Conservation (phyloP, 2,888 invertebrate genomes). For the Orchesellides sinensis region DNA sequence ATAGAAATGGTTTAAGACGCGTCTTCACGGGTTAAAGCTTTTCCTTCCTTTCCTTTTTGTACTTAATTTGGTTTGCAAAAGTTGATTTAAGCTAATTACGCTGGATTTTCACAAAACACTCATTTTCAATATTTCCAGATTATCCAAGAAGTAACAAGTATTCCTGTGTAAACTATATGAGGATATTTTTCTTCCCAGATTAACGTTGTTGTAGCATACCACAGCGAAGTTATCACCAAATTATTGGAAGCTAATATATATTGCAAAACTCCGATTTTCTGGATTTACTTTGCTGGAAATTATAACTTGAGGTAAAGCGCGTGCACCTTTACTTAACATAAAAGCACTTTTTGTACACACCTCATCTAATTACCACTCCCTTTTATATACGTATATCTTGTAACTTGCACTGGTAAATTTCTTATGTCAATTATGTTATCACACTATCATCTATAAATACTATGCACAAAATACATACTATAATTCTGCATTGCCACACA, state of each 20-base stretch:
- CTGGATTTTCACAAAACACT: not conserved
- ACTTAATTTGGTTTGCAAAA: not conserved
- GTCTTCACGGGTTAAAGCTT: constrained; percentile 24
- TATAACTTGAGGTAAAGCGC: not conserved
- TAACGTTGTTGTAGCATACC: no score
- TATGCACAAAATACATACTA: not conserved
- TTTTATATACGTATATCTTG: no score
- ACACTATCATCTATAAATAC: constrained; percentile 23
- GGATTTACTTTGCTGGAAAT: not conserved
- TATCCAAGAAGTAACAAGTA: no score
- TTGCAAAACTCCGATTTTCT: not conserved
- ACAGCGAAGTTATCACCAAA: no score
- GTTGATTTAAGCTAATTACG: no score
- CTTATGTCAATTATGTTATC: no score
- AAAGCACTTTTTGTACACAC: constrained; percentile 17
- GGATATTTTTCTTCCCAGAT: not conserved
- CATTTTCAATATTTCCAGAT: not conserved
- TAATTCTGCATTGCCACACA: not conserved
- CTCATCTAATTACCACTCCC: constrained; percentile 52
- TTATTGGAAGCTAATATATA: not conserved
- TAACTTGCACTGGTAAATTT: no score
- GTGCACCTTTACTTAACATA: constrained; percentile 12
- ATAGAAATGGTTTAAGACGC: no score
- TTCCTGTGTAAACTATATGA: no score
- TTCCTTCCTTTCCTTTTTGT: constrained; percentile 10